phyloP scores from a whole-genome alignment of 2,888 invertebrate species.

The Blomia tropicalis region DNA sequence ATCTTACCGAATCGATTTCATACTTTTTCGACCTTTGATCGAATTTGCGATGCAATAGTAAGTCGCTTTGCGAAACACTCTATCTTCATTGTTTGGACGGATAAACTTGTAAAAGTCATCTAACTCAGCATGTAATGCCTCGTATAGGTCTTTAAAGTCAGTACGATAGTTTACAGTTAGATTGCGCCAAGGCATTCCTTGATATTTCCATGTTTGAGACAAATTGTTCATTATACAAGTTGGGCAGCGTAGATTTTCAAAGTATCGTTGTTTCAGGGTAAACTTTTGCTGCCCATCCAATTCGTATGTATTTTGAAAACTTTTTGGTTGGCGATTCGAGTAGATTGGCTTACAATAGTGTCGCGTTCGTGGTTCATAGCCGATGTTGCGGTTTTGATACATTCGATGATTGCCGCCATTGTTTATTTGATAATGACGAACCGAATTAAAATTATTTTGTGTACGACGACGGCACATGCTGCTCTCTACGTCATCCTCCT shows the following conservation, averaged over 20 bases:
- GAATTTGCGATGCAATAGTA: neutral
- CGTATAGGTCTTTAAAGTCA: neutral
- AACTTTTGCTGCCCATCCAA: neutral
- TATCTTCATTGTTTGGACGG: neutral
- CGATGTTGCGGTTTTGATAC: too few relatives aligned
- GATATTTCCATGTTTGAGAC: neutral
- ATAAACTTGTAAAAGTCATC: slow-evolving; percentile 12
- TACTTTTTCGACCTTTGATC: neutral
- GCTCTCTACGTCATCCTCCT: too few relatives aligned
- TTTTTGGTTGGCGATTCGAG: too few relatives aligned
- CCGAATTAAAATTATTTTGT: too few relatives aligned
- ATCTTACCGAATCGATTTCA: neutral
- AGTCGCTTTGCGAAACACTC: neutral
- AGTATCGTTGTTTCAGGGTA: neutral
- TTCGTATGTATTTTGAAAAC: neutral
- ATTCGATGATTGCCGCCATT: too few relatives aligned
- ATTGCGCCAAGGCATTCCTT: neutral
- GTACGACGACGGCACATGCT: too few relatives aligned
- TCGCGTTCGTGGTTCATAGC: too few relatives aligned
- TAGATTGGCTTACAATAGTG: too few relatives aligned
- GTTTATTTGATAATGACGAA: too few relatives aligned
- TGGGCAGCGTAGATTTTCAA: neutral
- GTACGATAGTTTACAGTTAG: neutral
- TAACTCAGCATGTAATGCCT: neutral
- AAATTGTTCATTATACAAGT: neutral